Percentiles rank a stretch among this genome's conserved stretches.
phyloP scores from a whole-genome alignment of 2,113 vertebrate genomes.

The Microcebus lehilahytsara region DNA sequence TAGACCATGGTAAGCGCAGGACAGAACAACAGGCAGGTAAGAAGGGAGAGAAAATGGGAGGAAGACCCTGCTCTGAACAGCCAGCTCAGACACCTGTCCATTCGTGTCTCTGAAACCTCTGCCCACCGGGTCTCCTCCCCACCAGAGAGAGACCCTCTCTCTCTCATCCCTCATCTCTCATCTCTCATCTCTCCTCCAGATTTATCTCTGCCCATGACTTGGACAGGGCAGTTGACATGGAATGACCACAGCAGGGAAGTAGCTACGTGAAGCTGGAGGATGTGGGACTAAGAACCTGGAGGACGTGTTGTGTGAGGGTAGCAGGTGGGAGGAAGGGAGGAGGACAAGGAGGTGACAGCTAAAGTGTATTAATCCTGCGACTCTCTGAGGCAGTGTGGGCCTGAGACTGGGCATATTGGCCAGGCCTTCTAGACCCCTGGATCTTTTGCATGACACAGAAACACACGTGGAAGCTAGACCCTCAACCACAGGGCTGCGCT shows the following conservation, averaged over 20 bases:
- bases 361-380: not conserved
- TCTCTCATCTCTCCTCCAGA: not conserved
- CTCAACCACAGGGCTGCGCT: not conserved
- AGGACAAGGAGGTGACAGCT: not conserved
- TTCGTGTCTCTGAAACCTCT: not conserved
- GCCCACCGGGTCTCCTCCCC: not conserved
- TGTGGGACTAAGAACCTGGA: not conserved
- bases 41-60: not conserved
- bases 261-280: not conserved
- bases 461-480: not conserved
- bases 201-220: not conserved
- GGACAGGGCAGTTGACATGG: not conserved
- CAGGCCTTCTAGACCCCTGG: not conserved
- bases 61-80: not conserved
- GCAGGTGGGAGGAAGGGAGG: not conserved
- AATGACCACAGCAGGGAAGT: not conserved
- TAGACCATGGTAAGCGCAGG: not conserved
- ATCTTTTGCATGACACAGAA: not conserved
- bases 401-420: not conserved
- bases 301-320: not conserved
- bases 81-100: not conserved
- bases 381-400: not conserved
- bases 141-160: too few species aligned
- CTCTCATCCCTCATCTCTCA: too few species aligned
- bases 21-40: not conserved